Conservation (phyloP, 23 tunicate species). For the Aplidium turbinatum region DNA sequence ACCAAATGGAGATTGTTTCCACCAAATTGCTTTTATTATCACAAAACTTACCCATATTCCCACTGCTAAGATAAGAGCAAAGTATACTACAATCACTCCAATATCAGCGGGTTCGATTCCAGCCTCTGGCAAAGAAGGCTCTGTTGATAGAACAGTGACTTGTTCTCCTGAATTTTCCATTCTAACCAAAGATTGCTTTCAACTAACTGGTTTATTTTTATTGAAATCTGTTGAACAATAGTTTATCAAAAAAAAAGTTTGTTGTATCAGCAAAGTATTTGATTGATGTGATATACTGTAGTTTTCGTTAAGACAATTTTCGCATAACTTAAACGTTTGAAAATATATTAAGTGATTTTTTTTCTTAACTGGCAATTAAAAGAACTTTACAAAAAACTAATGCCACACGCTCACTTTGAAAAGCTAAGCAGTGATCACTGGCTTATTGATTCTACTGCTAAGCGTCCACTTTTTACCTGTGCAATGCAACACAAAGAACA, state of each 20-base stretch:
- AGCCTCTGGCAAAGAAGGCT: slow-evolving; percentile 41
- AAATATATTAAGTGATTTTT: neutral
- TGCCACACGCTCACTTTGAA: neutral
- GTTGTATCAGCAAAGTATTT: too few relatives aligned
- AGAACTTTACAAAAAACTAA: neutral
- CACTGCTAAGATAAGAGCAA: slow-evolving; percentile 61
- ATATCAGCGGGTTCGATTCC: slow-evolving; percentile 47
- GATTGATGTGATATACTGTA: too few relatives aligned
- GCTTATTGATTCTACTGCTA: neutral
- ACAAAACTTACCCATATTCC: slow-evolving; percentile 69
- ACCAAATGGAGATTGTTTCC: too few relatives aligned
- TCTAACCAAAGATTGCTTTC: neutral
- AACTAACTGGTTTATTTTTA: neutral
- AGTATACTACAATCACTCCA: slow-evolving; percentile 52
- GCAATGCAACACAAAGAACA: neutral
- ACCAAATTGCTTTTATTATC: neutral
- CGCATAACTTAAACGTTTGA: neutral
- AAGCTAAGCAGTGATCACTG: neutral
- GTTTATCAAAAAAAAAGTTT: too few relatives aligned
- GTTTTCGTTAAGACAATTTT: neutral
- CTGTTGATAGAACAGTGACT: neutral
- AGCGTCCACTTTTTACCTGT: neutral
- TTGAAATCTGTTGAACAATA: neutral
- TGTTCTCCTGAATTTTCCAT: neutral
- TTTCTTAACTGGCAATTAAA: neutral